Evolutionary conservation across 2,888 invertebrate genomes (phyloP), one percentile per base, ranked within the genome.

Genomic region (Apodemia mormo): DNA sequence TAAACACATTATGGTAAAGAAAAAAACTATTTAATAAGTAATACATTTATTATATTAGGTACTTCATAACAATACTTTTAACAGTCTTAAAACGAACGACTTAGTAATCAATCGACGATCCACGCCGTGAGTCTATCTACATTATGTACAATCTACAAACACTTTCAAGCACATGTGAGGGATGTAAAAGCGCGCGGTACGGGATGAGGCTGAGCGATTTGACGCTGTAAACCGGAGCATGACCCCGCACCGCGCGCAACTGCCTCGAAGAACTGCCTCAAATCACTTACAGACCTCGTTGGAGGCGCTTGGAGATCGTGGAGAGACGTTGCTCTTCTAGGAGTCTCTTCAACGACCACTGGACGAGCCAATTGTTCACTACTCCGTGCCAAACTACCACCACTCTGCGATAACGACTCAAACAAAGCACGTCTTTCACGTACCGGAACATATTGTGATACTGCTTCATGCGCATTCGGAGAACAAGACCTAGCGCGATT

Each of bases 221-320:
- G 65, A 4, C 89, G 82, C 76, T 85, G 89, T 67, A 83, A 71
- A 66, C 81, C 82, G n/a, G 80, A 78, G 30, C 85, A 82, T 70
- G 84, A 76, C 64, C 87, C 86, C 76, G 87, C 84, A 75, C 92
- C 90, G 78, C 92, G 88, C 76, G 92, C 92, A 74, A 94, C 94
- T 61, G 94, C 94, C 81, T 96, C 96, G 85, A 96, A 96, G 86
- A 95, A 95, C 84, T 95, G 94, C 76, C 96, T 95, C 87, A 96
- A 94, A 81, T 96, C 95, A 70, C 95, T 93, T 33, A 96, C 96
- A 33, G 94, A 92, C 37, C 94, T 92, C 73, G 94, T 90, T 65
- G 94, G 93, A 71, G 92, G 92, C 72, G 89, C 92, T 74, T 92
- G 92, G 72, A 94, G 88, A 85, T 96, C 96, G 84, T 96, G 96